Percentiles rank a stretch among this genome's conserved stretches.
These are phyloP conservation scores for Drosophila meridionalis DNA, from an alignment of 2,888 invertebrate genomes.

Conservation along the genomic window DNA sequence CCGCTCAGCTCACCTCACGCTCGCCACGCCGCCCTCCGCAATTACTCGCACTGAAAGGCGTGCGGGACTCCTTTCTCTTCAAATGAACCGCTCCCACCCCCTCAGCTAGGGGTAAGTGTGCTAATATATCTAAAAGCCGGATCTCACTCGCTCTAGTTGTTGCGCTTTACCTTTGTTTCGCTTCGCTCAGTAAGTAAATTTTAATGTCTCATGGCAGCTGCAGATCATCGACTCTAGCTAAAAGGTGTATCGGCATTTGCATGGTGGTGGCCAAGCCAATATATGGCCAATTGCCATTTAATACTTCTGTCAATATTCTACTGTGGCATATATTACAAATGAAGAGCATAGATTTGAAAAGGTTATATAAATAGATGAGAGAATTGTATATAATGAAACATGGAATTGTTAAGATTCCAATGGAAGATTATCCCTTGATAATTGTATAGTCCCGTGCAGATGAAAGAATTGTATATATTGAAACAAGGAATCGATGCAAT, in stretches of 20 bases:
- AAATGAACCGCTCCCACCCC: background rate
- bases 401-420: too few relatives aligned
- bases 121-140: slow-evolving; percentile 28
- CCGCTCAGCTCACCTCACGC: slow-evolving; percentile 10
- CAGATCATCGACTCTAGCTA: slow-evolving; percentile 2
- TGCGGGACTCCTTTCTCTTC: background rate
- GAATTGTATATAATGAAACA: too few relatives aligned
- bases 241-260: background rate
- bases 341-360: too few relatives aligned
- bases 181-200: slow-evolving; percentile 49
- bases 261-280: background rate
- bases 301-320: too few relatives aligned
- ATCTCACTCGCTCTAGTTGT: slow-evolving; percentile 2
- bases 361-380: too few relatives aligned
- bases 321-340: too few relatives aligned
- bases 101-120: slow-evolving; percentile 18
- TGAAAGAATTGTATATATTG: too few relatives aligned
- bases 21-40: background rate
- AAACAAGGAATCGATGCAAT: too few relatives aligned
- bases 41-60: slow-evolving; percentile 32
- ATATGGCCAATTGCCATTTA: too few relatives aligned
- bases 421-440: too few relatives aligned
- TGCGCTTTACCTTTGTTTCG: slow-evolving; percentile 7
- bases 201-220: slow-evolving; percentile 49
- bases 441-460: too few relatives aligned